Percentiles rank a stretch among this genome's conserved stretches.
phyloP scores from a whole-genome alignment of 2,797 vertebrate genomes.

The Chrosomus eos region DNA sequence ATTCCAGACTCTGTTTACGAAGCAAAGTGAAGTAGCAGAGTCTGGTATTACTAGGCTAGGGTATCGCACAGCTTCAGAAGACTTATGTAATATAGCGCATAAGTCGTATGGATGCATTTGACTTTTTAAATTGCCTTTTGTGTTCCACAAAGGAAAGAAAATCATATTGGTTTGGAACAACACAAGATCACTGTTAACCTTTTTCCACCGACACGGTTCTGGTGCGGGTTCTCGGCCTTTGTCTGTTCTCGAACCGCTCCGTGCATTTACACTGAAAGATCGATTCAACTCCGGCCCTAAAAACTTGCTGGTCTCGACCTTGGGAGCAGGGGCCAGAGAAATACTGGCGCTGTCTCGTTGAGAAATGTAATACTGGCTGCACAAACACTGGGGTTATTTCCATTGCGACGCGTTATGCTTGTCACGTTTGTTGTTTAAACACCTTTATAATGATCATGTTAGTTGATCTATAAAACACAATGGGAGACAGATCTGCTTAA shows the following conservation, averaged over 20 bases:
- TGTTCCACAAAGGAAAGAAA: background rate
- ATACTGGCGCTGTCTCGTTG: too few relatives aligned
- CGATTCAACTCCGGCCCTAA: too few relatives aligned
- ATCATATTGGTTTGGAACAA: background rate
- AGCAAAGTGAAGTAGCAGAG: too few relatives aligned
- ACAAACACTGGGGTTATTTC: too few relatives aligned
- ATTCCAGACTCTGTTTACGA: too few relatives aligned
- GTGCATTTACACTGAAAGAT: too few relatives aligned
- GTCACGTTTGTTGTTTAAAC: background rate
- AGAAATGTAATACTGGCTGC: too few relatives aligned
- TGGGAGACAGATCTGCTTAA: background rate
- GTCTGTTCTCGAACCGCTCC: too few relatives aligned
- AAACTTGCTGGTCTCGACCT: too few relatives aligned
- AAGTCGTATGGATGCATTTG: background rate
- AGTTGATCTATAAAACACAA: background rate
- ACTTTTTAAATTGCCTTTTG: background rate
- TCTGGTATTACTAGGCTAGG: too few relatives aligned
- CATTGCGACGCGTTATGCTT: too few relatives aligned
- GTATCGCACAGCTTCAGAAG: background rate
- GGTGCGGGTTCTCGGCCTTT: background rate
- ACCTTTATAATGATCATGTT: background rate
- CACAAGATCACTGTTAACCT: background rate
- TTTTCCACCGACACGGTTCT: background rate
- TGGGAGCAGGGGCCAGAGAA: too few relatives aligned
- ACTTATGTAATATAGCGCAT: background rate